Percentiles rank a stretch among this genome's conserved stretches.
Evolutionary conservation across 2,888 invertebrate genomes (phyloP).

Genomic region (Limnephilus auricula): DNA sequence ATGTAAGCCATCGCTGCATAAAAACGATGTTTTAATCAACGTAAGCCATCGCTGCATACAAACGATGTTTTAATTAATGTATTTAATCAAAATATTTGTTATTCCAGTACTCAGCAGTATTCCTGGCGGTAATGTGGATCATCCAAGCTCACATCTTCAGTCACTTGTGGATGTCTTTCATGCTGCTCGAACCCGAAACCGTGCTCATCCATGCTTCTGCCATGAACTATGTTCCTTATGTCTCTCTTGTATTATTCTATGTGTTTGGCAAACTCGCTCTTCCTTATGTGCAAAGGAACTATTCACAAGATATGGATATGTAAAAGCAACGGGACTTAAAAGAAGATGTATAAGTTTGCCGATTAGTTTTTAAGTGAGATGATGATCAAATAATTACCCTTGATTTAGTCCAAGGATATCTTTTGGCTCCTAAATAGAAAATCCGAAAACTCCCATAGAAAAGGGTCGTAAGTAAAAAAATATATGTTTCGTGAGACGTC

Average conservation of each 20-base stretch:
- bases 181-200: conserved; percentile 24
- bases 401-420: too few species aligned
- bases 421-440: too few species aligned
- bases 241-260: conserved; percentile 44
- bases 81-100: not conserved
- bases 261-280: conserved; percentile 37
- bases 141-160: conserved; percentile 52
- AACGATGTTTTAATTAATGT: too few species aligned
- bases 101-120: conserved; percentile 43
- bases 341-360: not conserved
- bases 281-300: conserved; percentile 24
- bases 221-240: conserved; percentile 52
- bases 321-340: not conserved
- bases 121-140: conserved; percentile 47
- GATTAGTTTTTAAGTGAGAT: too few species aligned
- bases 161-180: conserved; percentile 49
- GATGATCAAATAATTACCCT: too few species aligned
- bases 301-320: not conserved
- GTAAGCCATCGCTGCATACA: too few species aligned
- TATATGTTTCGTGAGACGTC: too few species aligned
- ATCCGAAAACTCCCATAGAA: too few species aligned
- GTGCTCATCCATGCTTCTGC: conserved; percentile 34
- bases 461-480: too few species aligned
- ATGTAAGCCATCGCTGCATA: too few species aligned
- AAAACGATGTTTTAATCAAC: too few species aligned